Base-by-base conservation (phyloP, 2,888 invertebrate species). In the Cryptus viduatorius region DNA sequence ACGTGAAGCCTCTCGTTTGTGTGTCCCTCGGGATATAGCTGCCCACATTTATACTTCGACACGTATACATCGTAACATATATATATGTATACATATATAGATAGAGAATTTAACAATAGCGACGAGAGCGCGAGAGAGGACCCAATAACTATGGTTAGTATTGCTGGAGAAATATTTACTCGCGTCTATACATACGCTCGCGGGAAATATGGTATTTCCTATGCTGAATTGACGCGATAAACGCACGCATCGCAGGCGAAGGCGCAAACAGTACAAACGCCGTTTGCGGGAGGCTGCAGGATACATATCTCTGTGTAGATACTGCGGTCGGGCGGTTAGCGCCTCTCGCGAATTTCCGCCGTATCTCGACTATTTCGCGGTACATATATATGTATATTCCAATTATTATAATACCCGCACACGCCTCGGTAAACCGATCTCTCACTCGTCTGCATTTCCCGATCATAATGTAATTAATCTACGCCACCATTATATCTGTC, bases 271-370 rank as follows among this genome's bases (percentile, higher is more conserved):
- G 71, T 29, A 48, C 24, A 44, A 37, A 4, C 31, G 44, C 72
- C 19, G 29, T 31, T 29, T 14, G n/a, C n/a, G 46, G 29, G 4
- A 16, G 46, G 24, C 8, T 56, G 24, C 12, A 46, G 16, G n/a
- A 56, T 64, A 76, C 24, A 24, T 77, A 67, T 68, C 56, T 67
- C 69, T 37, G 50, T 75, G 44, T 72, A 56, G 72, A 77, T 78
- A 68, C n/a, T 48, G 59, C 44, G 59, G 72, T 61, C 24, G 10
- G 59, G 59, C 50, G 72, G 50, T 78, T 68, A 29, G 78, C 78
- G 73, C 67, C 67, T 78, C 78, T 68, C 65, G 10, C n/a, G 24
- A 31, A 31, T 78, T 78, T 68, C 72, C n/a, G 67, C 16, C 48
- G n/a, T 56, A 48, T 48, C 59, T 16, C 2, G 56, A 72, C 42